phyloP scores from a whole-genome alignment of 2,888 invertebrate genomes.

The Buathra laborator region DNA sequence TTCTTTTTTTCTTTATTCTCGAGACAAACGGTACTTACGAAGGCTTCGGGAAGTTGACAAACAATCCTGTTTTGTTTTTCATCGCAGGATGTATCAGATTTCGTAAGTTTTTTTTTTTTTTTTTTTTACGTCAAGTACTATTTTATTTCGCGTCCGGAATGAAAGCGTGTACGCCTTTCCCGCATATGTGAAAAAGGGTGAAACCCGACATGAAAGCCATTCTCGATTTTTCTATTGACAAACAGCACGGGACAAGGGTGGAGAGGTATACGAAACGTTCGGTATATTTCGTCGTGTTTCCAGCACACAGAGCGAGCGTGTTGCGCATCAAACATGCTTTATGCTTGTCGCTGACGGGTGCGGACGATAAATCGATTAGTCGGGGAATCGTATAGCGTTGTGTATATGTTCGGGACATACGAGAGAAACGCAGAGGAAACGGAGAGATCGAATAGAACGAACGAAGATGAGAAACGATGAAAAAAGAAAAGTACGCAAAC shows the following conservation, averaged over 20 bases:
- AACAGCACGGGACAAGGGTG: background rate
- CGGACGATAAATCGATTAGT: constrained; percentile 56
- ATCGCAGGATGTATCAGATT: background rate
- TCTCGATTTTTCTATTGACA: constrained; percentile 10
- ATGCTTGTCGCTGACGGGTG: constrained; percentile 27
- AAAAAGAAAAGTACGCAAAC: constrained; percentile 21
- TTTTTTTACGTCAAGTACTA: background rate
- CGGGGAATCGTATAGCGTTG: background rate
- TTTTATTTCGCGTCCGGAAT: background rate
- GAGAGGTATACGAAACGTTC: background rate
- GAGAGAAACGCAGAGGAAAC: constrained; percentile 18
- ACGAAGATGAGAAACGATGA: constrained; percentile 2
- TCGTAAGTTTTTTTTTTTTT: background rate
- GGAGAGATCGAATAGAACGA: background rate
- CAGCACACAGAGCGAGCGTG: background rate
- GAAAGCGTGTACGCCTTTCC: background rate
- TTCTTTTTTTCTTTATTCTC: background rate
- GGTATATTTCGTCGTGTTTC: background rate
- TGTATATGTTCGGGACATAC: constrained; percentile 6
- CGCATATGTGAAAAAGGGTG: constrained; percentile 13
- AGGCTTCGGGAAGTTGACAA: background rate
- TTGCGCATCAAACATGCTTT: constrained; percentile 39
- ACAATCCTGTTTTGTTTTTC: background rate
- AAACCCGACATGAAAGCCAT: constrained; percentile 1
- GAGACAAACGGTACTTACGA: background rate